phyloP scores from a whole-genome alignment of 2,797 vertebrate species.

The Orientallactaga sibirica region DNA sequence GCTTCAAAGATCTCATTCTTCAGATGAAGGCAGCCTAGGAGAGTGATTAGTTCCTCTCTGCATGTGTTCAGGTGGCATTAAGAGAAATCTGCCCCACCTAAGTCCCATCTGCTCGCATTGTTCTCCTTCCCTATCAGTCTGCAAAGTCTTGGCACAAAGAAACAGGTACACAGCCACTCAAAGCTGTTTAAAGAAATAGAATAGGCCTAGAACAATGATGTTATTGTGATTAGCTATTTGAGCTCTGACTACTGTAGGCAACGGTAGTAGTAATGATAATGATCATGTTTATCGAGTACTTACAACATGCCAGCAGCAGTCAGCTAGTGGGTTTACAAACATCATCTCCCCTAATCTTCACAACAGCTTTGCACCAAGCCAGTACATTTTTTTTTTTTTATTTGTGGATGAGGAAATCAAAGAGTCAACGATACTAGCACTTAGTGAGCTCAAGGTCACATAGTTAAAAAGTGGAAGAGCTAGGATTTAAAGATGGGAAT shows the following conservation, averaged over 20 bases:
- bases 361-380: not conserved
- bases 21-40: not conserved
- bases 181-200: not conserved
- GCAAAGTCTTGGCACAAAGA: conserved; percentile 8
- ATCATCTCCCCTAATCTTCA: not conserved
- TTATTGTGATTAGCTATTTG: not conserved
- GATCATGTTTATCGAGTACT: not conserved
- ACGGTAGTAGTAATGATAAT: not conserved
- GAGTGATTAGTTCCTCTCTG: not conserved
- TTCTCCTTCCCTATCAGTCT: not conserved
- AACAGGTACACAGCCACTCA: not conserved
- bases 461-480: not conserved
- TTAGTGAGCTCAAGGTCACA: not conserved
- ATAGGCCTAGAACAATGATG: not conserved
- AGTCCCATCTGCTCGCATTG: not conserved
- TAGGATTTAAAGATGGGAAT: not conserved
- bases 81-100: not conserved
- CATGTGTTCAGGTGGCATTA: not conserved
- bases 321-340: not conserved
- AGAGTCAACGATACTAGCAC: not conserved
- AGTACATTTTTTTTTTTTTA: not conserved
- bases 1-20: conserved; percentile 20
- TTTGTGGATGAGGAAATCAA: not conserved
- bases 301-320: not conserved
- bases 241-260: not conserved